These are phyloP conservation scores for Tinamus major DNA, from an alignment of 2,797 vertebrate species.

Conservation along the genomic window DNA sequence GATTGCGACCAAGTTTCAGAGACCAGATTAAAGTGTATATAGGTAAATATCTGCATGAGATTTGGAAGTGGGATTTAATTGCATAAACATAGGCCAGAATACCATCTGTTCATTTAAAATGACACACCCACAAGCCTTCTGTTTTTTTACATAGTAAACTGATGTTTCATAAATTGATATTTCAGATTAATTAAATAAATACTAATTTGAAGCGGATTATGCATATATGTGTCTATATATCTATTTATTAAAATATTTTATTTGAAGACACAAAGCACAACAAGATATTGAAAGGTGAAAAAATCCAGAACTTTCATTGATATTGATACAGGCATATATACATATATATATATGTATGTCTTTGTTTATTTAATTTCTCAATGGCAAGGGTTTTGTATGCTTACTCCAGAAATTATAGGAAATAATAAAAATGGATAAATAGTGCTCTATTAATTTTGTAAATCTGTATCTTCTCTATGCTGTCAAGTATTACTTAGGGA, in stretches of 20 bases:
- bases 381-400: background rate
- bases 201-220: background rate
- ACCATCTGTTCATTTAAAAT: background rate
- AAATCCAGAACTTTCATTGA: background rate
- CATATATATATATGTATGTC: no score
- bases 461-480: background rate
- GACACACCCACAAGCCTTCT: background rate
- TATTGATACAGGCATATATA: no score
- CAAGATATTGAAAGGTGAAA: background rate
- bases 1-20: background rate
- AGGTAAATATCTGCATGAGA: background rate
- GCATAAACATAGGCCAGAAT: background rate
- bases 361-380: background rate
- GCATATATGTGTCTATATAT: background rate
- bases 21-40: background rate
- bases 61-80: background rate
- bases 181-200: background rate
- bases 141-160: background rate
- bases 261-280: background rate
- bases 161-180: background rate
- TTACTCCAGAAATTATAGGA: background rate
- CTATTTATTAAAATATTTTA: background rate
- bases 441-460: background rate
- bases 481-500: background rate
- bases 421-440: background rate